A percentile compares a stretch with the other conserved stretches of the same genome.
Evolutionary conservation across 1,140 invertebrate species (phyloP).

Genomic region (Lasaia peninsularis): DNA sequence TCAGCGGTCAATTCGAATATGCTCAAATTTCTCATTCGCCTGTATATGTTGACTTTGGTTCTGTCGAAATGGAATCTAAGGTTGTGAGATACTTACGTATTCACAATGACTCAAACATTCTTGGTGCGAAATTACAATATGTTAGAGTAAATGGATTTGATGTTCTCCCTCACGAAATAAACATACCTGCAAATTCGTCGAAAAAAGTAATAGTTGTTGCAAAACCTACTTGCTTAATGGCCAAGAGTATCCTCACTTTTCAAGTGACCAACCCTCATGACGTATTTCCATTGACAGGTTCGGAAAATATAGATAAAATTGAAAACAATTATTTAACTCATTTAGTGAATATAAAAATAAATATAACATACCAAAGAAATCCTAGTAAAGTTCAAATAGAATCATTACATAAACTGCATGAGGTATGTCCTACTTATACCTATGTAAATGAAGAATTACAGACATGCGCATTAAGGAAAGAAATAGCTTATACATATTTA

Average conservation of each 20-base stretch:
- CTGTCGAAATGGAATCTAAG: slow-evolving; percentile 45
- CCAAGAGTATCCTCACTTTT: slow-evolving; percentile 41
- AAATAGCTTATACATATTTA: slow-evolving; percentile 34
- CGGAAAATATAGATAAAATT: slow-evolving; percentile 12
- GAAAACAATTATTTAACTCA: slow-evolving; percentile 47
- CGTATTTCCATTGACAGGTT: slow-evolving; percentile 19
- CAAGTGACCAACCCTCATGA: slow-evolving; percentile 48
- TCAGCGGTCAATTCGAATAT: slow-evolving; percentile 59
- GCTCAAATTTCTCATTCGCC: slow-evolving; percentile 49
- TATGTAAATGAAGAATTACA: slow-evolving; percentile 42
- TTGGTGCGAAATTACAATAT: slow-evolving; percentile 46
- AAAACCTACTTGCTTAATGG: slow-evolving; percentile 47
- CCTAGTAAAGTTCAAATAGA: slow-evolving; percentile 32
- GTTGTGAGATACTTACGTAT: slow-evolving; percentile 44
- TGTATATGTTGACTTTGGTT: slow-evolving; percentile 49
- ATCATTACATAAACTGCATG: slow-evolving; percentile 55
- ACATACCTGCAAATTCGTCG: slow-evolving; percentile 45
- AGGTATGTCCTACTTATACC: slow-evolving; percentile 44
- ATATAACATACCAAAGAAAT: slow-evolving; percentile 36
- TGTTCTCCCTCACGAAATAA: slow-evolving; percentile 44
- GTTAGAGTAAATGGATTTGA: slow-evolving; percentile 42
- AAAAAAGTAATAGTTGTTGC: slow-evolving; percentile 37
- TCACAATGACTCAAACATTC: slow-evolving; percentile 47
- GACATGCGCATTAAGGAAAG: slow-evolving; percentile 32
- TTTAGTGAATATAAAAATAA: slow-evolving; percentile 37